Percentiles rank a stretch among this genome's conserved stretches.
Conservation (phyloP, 2,797 vertebrate genomes). For the Amniataba percoides region DNA sequence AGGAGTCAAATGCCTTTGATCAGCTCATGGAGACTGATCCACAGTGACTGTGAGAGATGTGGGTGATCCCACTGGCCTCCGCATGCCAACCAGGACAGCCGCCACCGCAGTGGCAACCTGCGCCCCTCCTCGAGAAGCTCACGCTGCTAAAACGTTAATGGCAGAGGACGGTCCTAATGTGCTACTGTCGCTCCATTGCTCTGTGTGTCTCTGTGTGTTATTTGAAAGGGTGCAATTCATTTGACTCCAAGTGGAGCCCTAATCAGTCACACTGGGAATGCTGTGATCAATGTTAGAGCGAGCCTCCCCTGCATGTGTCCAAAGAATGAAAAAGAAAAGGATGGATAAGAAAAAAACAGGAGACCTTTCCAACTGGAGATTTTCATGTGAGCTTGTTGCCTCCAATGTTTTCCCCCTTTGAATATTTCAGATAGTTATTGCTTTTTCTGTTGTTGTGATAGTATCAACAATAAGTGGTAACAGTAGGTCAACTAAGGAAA, state of each 20-base stretch:
- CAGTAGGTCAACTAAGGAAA: not conserved
- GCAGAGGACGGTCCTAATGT: slow-evolving; percentile 48
- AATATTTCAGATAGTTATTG: not conserved
- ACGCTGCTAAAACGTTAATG: slow-evolving; percentile 52
- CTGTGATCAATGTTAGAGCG: slow-evolving; percentile 29
- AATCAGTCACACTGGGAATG: slow-evolving; percentile 44
- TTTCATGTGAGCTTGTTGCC: not conserved
- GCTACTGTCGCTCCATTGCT: slow-evolving; percentile 40
- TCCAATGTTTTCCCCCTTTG: too few species aligned
- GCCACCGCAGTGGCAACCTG: slow-evolving; percentile 55
- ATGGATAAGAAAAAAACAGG: not conserved
- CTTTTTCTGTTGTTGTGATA: not conserved
- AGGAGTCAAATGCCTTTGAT: slow-evolving; percentile 74
- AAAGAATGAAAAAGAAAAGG: not conserved
- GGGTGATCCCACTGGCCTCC: slow-evolving; percentile 55
- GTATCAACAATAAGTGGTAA: not conserved
- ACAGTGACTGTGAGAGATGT: slow-evolving; percentile 56
- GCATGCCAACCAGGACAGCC: slow-evolving; percentile 53
- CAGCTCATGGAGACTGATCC: slow-evolving; percentile 69
- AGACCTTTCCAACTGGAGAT: not conserved
- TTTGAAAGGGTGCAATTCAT: slow-evolving; percentile 38
- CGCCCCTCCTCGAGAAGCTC: slow-evolving; percentile 43
- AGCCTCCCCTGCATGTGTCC: not conserved
- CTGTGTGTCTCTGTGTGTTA: slow-evolving; percentile 38
- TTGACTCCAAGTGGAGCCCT: slow-evolving; percentile 38